Evolutionary conservation across 2,113 vertebrate species (phyloP).

Genomic region (Oreochromis tanganicae): DNA sequence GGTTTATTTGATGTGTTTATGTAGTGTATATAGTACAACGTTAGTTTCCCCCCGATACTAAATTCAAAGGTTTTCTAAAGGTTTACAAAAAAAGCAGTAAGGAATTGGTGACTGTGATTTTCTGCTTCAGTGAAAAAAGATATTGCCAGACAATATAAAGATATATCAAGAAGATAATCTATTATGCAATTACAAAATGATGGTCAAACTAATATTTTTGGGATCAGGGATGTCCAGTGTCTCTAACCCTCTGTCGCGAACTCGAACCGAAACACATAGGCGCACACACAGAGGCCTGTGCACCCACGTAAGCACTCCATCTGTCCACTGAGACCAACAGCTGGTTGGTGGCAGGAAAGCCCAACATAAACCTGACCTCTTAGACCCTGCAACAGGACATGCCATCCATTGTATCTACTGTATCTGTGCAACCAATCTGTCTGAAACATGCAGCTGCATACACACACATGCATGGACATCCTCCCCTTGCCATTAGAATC

Average conservation of each 20-base stretch:
- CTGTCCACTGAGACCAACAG: slow-evolving; percentile 38
- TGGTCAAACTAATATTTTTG: background rate
- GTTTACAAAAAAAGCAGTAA: background rate
- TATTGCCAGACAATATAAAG: background rate
- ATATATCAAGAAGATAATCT: background rate
- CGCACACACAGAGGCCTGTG: background rate
- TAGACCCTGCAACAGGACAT: background rate
- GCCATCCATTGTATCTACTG: background rate
- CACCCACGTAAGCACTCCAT: slow-evolving; percentile 12
- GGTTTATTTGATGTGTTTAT: background rate
- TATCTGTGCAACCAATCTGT: slow-evolving; percentile 4
- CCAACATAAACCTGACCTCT: slow-evolving; percentile 21
- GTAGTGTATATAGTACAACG: rapidly evolving
- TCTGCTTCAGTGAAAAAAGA: background rate
- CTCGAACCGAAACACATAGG: background rate
- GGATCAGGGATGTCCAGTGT: background rate
- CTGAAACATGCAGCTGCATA: background rate
- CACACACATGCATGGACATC: background rate
- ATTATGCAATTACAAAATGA: background rate
- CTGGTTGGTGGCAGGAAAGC: slow-evolving; percentile 11
- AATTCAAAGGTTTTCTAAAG: background rate
- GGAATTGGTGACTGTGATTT: background rate
- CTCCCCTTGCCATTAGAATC: slow-evolving; percentile 40
- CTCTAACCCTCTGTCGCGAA: background rate
- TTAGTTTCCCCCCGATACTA: background rate